Base-by-base conservation (phyloP, 2,888 invertebrate genomes). In the Heliconius ismenius region DNA sequence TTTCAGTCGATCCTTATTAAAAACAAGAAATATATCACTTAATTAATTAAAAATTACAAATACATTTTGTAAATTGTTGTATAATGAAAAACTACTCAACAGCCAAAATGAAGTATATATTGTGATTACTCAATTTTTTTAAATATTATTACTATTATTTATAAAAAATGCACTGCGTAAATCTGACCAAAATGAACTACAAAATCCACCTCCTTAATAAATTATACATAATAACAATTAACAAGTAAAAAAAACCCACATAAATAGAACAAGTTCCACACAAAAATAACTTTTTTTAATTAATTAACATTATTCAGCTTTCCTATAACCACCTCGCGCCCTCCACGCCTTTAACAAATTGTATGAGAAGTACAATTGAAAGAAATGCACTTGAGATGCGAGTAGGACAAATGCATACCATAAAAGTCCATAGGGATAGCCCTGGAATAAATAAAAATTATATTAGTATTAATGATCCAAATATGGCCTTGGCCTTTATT, bases 391-490 rank as follows among this genome's bases (percentile, higher is more conserved):
- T 95, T 99, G 99, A 63, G 97, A 95, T 10, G 97, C 98, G 18
- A 98, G 92, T 68, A 98, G 93, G 80, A 98, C 96, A 90, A 98
- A 99, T 78, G 97, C 97, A 89, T 98, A 98, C 98, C 98, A 98
- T 79, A 99, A 95, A 39, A 98, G 94, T 24, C 98, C 98, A 87
- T 98, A 98, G 0, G 99, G 98, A 88, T 97, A 97, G 24, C 96
- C 97, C 97, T 98, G 93, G 78, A 96, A 70, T 36, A 58, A 15
- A 65, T n/a, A 18, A 43, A 10, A 4, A 63, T 26, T 54, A 28
- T 18, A 18, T 63, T 43, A 43, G 0, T 43, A 43, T 13, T 49
- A 49, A 4, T 0, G 6, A 49, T 6, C 18, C 43, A 43, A 43
- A 43, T 11, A 15, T 4, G 43, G 4, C 15, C 4, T 32, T 32